Evolutionary conservation across 2,888 invertebrate genomes (phyloP).

Genomic region (Trisateles emortualis): DNA sequence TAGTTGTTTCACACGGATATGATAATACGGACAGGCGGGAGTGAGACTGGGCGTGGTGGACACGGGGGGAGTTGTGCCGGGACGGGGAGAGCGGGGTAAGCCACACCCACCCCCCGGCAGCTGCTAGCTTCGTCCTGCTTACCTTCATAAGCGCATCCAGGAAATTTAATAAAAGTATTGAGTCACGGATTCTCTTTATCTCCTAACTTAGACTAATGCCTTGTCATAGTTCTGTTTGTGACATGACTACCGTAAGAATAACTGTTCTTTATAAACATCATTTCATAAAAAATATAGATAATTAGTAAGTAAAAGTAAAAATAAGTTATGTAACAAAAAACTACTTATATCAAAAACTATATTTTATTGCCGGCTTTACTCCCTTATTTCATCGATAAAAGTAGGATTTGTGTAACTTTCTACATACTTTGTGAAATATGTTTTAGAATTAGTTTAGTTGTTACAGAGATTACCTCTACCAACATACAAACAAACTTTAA

Average conservation of each 20-base stretch:
- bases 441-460: no score
- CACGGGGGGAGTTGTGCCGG: slow-evolving; percentile 39
- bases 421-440: no score
- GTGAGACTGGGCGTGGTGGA: slow-evolving; percentile 75
- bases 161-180: slow-evolving; percentile 69
- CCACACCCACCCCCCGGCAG: slow-evolving; percentile 74
- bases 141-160: slow-evolving; percentile 69
- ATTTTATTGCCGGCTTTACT: no score
- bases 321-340: no score
- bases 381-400: no score
- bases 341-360: no score
- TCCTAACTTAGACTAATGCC: slow-evolving; percentile 38
- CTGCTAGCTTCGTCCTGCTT: slow-evolving; percentile 62
- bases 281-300: neutral
- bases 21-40: slow-evolving; percentile 62
- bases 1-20: slow-evolving; percentile 78
- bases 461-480: no score
- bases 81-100: slow-evolving; percentile 43
- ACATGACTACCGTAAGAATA: slow-evolving; percentile 7
- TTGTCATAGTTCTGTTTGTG: slow-evolving; percentile 22
- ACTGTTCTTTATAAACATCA: neutral
- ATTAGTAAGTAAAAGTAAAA: no score
- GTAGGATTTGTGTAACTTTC: no score
- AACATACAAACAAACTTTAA: no score
- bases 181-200: slow-evolving; percentile 61